Percentiles rank a stretch among this genome's conserved stretches.
These are phyloP conservation scores for Montipora foliosa DNA, from an alignment of 64 coral and sea anemone genomes.

Conservation along the genomic window DNA sequence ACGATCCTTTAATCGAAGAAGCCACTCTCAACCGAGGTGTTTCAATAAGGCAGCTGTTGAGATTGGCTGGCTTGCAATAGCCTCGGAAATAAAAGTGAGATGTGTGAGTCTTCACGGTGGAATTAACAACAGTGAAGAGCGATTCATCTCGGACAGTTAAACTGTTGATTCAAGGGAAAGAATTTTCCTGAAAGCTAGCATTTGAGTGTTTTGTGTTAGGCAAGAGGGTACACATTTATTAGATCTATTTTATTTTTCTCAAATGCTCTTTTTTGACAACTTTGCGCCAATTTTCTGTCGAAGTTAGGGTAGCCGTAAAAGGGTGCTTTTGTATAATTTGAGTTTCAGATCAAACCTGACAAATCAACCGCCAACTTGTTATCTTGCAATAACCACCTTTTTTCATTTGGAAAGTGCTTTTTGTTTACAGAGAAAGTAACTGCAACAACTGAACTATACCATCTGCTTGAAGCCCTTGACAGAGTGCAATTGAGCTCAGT, in stretches of 20 bases:
- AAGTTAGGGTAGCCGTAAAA: too few species aligned
- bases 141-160: constrained; percentile 60
- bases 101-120: constrained; percentile 12
- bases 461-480: constrained; percentile 19
- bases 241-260: too few species aligned
- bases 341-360: too few species aligned
- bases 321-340: too few species aligned
- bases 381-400: background rate
- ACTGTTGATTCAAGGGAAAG: background rate
- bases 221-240: too few species aligned
- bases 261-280: too few species aligned
- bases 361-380: too few species aligned
- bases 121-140: constrained; percentile 41
- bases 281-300: too few species aligned
- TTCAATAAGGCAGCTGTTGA: constrained; percentile 60
- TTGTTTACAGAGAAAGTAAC: constrained; percentile 49
- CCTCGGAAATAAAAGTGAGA: constrained; percentile 67
- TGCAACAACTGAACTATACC: constrained; percentile 12
- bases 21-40: background rate
- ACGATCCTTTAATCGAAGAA: too few species aligned
- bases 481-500: constrained; percentile 11
- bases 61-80: constrained; percentile 58
- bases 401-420: background rate
- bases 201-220: too few species aligned
- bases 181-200: too few species aligned